Evolutionary conservation across 1,140 invertebrate genomes (phyloP).

Genomic region (Drosophila kanapiae): DNA sequence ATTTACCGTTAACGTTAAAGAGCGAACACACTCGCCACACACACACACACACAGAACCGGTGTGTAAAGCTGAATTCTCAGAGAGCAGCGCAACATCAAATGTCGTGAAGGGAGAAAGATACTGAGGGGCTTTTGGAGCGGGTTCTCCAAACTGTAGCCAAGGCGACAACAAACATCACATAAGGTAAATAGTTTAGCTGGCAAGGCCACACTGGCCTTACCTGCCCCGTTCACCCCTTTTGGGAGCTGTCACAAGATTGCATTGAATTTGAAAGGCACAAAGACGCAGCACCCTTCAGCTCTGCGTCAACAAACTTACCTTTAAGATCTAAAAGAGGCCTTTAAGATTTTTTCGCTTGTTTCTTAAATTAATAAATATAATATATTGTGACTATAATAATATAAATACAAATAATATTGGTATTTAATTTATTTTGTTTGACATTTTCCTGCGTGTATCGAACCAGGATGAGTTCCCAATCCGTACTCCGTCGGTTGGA

Average conservation of each 20-base stretch:
- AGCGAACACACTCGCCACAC: conserved; percentile 27
- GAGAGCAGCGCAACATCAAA: conserved; percentile 8
- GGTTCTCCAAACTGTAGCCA: conserved; percentile 57
- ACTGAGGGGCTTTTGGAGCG: background rate
- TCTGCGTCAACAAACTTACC: background rate
- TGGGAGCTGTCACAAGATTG: conserved; percentile 46
- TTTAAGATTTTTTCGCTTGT: too few species aligned
- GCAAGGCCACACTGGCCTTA: conserved; percentile 42
- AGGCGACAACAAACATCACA: conserved; percentile 50
- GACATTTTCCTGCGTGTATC: background rate
- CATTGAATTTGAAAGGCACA: conserved; percentile 76
- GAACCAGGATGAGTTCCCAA: conserved; percentile 24
- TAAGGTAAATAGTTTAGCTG: conserved; percentile 70
- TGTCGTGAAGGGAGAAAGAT: background rate
- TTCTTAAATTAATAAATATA: too few species aligned
- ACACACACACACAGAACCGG: background rate
- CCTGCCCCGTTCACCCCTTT: background rate
- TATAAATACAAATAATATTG: too few species aligned
- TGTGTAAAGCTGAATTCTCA: conserved; percentile 6
- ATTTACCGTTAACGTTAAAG: conserved; percentile 77
- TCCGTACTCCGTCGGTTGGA: conserved; percentile 47
- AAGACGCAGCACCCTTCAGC: conserved; percentile 11
- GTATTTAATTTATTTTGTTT: background rate
- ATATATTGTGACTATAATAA: too few species aligned
- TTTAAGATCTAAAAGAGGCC: too few species aligned